phyloP scores from a whole-genome alignment of 2,113 vertebrate species.

The Nannospalax galili region DNA sequence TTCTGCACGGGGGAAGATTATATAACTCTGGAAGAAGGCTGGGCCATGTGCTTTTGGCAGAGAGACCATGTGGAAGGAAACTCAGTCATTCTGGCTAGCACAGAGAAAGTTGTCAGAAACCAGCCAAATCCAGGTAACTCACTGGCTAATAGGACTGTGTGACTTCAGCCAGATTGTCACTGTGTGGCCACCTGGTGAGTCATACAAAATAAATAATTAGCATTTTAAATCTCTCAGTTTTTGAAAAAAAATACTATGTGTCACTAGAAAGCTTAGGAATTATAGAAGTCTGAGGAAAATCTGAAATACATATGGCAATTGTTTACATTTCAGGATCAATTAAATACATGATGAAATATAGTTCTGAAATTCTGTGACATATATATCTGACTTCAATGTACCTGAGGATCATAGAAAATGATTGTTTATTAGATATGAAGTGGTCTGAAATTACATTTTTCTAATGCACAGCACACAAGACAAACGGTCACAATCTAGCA shows the following conservation, averaged over 20 bases:
- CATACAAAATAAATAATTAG: not conserved
- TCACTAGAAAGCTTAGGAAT: not conserved
- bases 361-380: not conserved
- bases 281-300: not conserved
- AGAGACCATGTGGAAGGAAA: not conserved
- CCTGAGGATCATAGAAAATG: not conserved
- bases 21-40: not conserved
- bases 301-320: not conserved
- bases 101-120: not conserved
- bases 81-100: not conserved
- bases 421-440: not conserved
- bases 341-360: not conserved
- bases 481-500: not conserved
- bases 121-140: not conserved
- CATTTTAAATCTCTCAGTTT: not conserved
- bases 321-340: not conserved
- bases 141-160: not conserved
- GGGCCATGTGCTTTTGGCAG: no score
- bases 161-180: not conserved
- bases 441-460: not conserved
- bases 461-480: fast-evolving
- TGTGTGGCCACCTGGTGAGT: not conserved
- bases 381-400: not conserved
- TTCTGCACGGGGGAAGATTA: not conserved
- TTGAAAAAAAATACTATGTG: not conserved